Percentiles rank a stretch among this genome's conserved stretches.
Evolutionary conservation across 64 coral and sea anemone species (phyloP).

Genomic region (Stichodactyla mertensii): DNA sequence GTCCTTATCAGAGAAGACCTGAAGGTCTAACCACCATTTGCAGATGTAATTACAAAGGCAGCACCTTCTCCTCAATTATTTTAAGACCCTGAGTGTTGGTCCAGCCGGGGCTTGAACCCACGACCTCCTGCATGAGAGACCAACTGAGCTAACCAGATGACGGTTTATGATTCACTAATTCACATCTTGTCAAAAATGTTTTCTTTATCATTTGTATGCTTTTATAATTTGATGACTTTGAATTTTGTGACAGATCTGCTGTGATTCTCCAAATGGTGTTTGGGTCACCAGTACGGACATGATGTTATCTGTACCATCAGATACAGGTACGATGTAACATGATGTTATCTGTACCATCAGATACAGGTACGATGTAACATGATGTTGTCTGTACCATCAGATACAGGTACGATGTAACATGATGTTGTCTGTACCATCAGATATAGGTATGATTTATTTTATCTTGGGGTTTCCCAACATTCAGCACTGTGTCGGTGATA

Average conservation of each 20-base stretch:
- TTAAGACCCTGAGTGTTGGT: too few species aligned
- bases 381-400: slow-evolving; percentile 53
- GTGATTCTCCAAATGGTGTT: slow-evolving; percentile 50
- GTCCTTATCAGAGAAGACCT: too few species aligned
- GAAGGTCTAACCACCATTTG: too few species aligned
- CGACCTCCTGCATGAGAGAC: too few species aligned
- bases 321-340: slow-evolving; percentile 54
- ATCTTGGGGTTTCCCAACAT: neutral
- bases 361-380: slow-evolving; percentile 54
- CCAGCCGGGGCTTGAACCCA: too few species aligned
- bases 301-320: slow-evolving; percentile 53
- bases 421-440: slow-evolving; percentile 53
- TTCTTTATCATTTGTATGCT: too few species aligned
- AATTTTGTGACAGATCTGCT: slow-evolving; percentile 16
- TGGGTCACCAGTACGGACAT: slow-evolving; percentile 96
- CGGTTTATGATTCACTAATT: too few species aligned
- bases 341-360: slow-evolving; percentile 53
- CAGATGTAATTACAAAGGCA: too few species aligned
- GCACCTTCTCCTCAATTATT: too few species aligned
- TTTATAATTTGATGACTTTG: neutral
- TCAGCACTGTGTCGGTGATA: too few species aligned
- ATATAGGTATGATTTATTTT: slow-evolving; percentile 27
- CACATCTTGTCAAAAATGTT: too few species aligned
- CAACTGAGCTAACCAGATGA: too few species aligned
- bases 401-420: slow-evolving; percentile 54